Base-by-base conservation (phyloP, 2,888 invertebrate species). In the Bombylius major region DNA sequence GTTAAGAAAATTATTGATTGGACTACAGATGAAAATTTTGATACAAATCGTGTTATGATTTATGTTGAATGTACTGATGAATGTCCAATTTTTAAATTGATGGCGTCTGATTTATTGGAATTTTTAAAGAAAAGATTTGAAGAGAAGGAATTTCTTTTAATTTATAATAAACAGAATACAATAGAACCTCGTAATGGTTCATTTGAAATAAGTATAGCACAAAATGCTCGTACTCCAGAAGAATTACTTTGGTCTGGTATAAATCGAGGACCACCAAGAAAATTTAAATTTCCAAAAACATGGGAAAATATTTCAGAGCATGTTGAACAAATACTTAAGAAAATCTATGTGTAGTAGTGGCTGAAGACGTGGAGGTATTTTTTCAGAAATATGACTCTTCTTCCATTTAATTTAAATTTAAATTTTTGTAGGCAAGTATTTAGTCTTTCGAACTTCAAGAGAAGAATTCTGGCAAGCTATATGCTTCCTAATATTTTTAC, bases 31-130 rank as follows among this genome's bases (percentile, higher is more conserved):
- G 62, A 62, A 13, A 23, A 66, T 58, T 72, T 70, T 50, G 58
- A 62, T 32, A 65, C 67, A 56, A 68, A 66, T 11, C 72, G 72
- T n/a, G 65, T 63, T 12, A 67, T 72, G 36, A 58, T 71, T 56
- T 67, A 64, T 54, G 66, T 72, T 0, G 72, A 72, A 48, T 69
- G 71, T 59, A 66, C 68, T 11, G 50, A 59, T 5, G 71, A 72
- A 57, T 72, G 72, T 46, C 70, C 70, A 39, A 68, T 72, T 47
- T 72, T 69, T 47, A 58, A 63, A 34, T 59, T 54, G 1, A 71
- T 71, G 52, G 71, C 72, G 4, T 64, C 68, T 0, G 69, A 71
- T 51, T 67, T 69, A 13, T 34, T 60, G 0, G 36, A 50, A 5
- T 70, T 62, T 50, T 56, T 72, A 33, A 58, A 64, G 58, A 42